Conservation (phyloP, 2,888 invertebrate species). For the Elysia crispata region DNA sequence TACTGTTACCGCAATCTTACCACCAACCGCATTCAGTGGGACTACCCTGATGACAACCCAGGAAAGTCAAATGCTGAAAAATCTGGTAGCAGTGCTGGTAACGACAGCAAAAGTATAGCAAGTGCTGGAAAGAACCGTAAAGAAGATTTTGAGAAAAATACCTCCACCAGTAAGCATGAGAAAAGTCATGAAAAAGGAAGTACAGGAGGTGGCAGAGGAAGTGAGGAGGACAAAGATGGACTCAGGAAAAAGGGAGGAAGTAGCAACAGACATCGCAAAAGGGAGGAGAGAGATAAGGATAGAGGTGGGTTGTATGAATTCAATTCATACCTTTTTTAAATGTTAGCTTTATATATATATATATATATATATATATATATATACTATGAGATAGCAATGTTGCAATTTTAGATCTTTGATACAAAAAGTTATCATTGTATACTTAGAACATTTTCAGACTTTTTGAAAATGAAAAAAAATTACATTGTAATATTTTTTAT, state of each 20-base stretch:
- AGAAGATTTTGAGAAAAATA: conserved; percentile 29
- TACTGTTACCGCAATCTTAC: conserved; percentile 83
- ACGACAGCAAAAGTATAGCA: background rate
- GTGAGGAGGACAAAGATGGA: conserved; percentile 21
- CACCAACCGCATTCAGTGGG: conserved; percentile 83
- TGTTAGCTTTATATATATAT: too few species aligned
- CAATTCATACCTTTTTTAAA: too few species aligned
- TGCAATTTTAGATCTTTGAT: too few species aligned
- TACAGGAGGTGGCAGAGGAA: conserved; percentile 1
- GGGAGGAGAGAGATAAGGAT: conserved; percentile 44
- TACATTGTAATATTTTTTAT: too few species aligned
- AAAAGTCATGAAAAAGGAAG: background rate
- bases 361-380: too few species aligned
- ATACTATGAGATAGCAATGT: too few species aligned
- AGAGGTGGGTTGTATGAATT: conserved; percentile 21
- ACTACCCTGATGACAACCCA: conserved; percentile 76
- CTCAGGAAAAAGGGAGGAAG: conserved; percentile 21
- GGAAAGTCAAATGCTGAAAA: background rate
- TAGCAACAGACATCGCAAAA: conserved; percentile 36
- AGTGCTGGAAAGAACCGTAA: conserved; percentile 47
- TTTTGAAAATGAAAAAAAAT: too few species aligned
- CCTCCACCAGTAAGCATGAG: background rate
- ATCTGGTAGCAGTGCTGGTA: background rate
- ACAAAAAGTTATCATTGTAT: too few species aligned
- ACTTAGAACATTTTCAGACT: too few species aligned